Evolutionary conservation across 2,888 invertebrate species (phyloP), one percentile per base, ranked within the genome.

Genomic region (Cetonia aurata): DNA sequence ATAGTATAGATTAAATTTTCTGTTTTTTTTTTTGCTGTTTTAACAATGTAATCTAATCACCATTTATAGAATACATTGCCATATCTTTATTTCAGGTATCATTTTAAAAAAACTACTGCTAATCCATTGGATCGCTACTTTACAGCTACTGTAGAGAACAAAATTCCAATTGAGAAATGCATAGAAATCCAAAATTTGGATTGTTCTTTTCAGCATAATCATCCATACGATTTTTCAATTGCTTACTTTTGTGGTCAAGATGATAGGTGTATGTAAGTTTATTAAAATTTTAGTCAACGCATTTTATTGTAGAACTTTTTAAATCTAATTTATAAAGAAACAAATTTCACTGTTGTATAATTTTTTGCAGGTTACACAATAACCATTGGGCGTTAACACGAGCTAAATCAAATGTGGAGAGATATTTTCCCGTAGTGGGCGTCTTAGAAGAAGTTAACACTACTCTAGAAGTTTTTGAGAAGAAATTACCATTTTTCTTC

Each of bases 161-260:
- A 44, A 31, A 48, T 71, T 19, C 67, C 69, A 44, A 59, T 78
- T 48, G 78, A 78, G 70, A 72, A 75, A 67, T 86, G 86, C 74
- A 80, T 86, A 33, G 72, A 80, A 17, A 77, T 77, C 13, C 78
- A 81, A 25, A 85, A 86, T 74, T 79, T 82, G 12, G 86, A 87
- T 77, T 88, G 86, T 74, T 78, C 77, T 13, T 84, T 83, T 75
- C 74, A 78, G 25, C 78, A 80, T 68, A 85, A 84, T 15, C 75
- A 79, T 25, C 76, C 80, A 41, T 85, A 87, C 75, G 86, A 86
- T 71, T 82, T 88, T 48, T 82, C 87, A 8, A 87, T 90, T 73
- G 87, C 90, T 0, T 88, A 89, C 79, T 90, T 90, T 79, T 91
- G 90, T 77, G 90, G 91, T 17, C 89, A 90, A 71, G 85, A 89